Evolutionary conservation across 2,797 vertebrate species (phyloP), one percentile per base, ranked within the genome.

Genomic region (Otus scops): DNA sequence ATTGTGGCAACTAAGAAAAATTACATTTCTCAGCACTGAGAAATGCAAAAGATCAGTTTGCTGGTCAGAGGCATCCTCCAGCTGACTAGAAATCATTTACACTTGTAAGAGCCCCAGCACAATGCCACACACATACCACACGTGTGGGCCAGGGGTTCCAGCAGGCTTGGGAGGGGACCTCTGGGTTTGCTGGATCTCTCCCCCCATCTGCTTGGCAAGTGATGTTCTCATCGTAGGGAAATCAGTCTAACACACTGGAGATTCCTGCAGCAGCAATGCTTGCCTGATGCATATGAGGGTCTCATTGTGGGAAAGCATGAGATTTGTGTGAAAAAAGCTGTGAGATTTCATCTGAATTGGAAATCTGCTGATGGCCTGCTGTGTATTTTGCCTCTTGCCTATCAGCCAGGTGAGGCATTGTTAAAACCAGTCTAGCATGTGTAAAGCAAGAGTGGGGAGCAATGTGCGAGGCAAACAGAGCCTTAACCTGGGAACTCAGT

Each of bases 161-260:
- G 53, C 27, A 88, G 73, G 28, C 14, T 12, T 47, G 54, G 39
- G 51, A 82, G 16, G 4, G 8, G 13, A 36, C 14, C 16, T 79
- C 50, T 74, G 56, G 12, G 38, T 77, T 84, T 74, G 18, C 73
- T 64, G 73, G 32, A 10, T 74, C 12, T 54, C 38, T 60, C 4
- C 5, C 4, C 22, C 3, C 27, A 48, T 34, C 70, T 89, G 15
- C 36, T 89, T 64, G 39, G 32, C 32, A 70, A 59, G 16, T 21
- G 57, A 41, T 70, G 22, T 38, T 89, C 68, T 86, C 56, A 11
- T 71, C 6, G 1, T 13, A 18, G 21, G 45, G 53, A 63, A 80
- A 68, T 9, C 0, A 0, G 3, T 7, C 30, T 70, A 71, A 34
- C 14, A 34, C 0, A 0, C 6, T 20, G 50, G 45, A 68, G 38